phyloP scores from a whole-genome alignment of 2,888 invertebrate genomes.

The Venusia cambrica region DNA sequence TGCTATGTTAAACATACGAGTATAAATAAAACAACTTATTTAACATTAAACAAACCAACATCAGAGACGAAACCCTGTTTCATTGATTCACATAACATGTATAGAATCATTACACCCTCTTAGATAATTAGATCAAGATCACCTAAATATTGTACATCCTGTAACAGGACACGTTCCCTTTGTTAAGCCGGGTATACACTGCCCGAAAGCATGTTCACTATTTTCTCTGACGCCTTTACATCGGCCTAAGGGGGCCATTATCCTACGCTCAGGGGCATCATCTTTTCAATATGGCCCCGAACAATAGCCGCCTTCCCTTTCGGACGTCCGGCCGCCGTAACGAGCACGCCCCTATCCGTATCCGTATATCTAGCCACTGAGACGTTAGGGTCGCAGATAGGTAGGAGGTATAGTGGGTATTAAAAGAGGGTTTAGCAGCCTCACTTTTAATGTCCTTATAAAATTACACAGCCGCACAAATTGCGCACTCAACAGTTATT shows the following conservation, averaged over 20 bases:
- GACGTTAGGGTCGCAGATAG: no score
- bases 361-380: no score
- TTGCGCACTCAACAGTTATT: no score
- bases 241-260: conserved; percentile 48
- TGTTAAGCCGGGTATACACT: conserved; percentile 29
- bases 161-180: conserved; percentile 13
- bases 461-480: no score
- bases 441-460: no score
- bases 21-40: no score
- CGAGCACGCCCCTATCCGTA: conserved; percentile 58
- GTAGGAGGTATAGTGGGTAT: no score
- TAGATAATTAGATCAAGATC: conserved; percentile 13
- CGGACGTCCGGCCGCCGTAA: conserved; percentile 66
- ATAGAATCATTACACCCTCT: not conserved
- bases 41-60: no score
- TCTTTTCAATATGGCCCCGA: conserved; percentile 72
- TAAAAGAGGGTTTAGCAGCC: no score
- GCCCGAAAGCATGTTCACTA: conserved; percentile 40
- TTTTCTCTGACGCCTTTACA: conserved; percentile 40
- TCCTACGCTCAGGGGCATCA: conserved; percentile 59
- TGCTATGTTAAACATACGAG: no score
- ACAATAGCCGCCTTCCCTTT: conserved; percentile 63
- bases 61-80: no score
- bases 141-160: conserved; percentile 9
- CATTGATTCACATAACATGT: not conserved